These are phyloP conservation scores for Ciona savignyi DNA, from an alignment of 23 tunicate genomes.

Conservation along the genomic window DNA sequence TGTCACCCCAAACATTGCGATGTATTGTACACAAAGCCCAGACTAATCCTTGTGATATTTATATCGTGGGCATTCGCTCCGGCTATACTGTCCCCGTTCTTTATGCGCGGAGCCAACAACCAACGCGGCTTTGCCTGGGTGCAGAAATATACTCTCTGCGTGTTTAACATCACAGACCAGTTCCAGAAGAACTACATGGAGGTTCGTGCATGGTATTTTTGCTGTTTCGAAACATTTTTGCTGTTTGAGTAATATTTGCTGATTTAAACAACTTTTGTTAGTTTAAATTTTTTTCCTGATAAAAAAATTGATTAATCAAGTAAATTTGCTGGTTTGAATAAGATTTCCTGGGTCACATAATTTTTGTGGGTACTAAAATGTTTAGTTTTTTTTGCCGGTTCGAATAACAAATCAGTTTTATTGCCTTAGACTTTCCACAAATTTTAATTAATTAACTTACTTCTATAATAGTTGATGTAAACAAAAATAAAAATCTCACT, in stretches of 20 bases:
- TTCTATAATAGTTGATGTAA: too few relatives aligned
- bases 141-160: constrained; percentile 31
- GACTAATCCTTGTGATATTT: constrained; percentile 12
- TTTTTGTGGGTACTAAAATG: too few relatives aligned
- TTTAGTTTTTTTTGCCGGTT: too few relatives aligned
- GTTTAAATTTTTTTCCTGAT: neutral
- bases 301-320: too few relatives aligned
- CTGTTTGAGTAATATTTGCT: too few relatives aligned
- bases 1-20: constrained; percentile 39
- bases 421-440: too few relatives aligned
- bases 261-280: neutral
- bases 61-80: constrained; percentile 77
- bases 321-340: too few relatives aligned
- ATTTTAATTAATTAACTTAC: too few relatives aligned
- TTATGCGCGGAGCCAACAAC: constrained; percentile 18
- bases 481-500: too few relatives aligned
- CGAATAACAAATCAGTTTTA: too few relatives aligned
- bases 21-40: constrained; percentile 18
- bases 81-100: constrained; percentile 44
- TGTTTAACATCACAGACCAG: constrained; percentile 5
- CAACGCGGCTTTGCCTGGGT: constrained; percentile 45
- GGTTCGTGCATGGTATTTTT: constrained; percentile 12
- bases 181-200: constrained; percentile 29
- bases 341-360: too few relatives aligned
- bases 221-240: neutral